Evolutionary conservation across 2,113 vertebrate species (phyloP).

Genomic region (Rafetus swinhoei): DNA sequence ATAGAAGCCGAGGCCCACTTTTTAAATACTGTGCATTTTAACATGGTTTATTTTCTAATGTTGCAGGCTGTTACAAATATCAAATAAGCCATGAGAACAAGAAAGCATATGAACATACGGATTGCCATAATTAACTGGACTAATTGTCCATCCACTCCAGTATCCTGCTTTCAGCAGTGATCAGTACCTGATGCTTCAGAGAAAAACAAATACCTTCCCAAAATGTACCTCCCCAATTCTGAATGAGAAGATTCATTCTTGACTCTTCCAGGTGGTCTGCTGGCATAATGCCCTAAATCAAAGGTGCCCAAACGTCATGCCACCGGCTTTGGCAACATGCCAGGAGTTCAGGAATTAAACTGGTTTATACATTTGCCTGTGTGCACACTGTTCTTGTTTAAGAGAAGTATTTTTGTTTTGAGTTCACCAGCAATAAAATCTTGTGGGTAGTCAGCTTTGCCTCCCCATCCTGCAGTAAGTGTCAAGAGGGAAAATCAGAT

Average conservation of each 20-base stretch:
- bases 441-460: not conserved
- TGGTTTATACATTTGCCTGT: not conserved
- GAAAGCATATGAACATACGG: not conserved
- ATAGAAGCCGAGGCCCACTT: not conserved
- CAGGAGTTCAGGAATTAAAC: not conserved
- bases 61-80: conserved; percentile 11
- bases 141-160: not conserved
- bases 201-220: not conserved
- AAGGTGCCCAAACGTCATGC: not conserved
- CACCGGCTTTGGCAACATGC: not conserved
- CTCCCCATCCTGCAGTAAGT: accelerated
- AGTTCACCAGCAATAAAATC: conserved; percentile 78
- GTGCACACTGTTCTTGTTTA: not conserved
- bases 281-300: not conserved
- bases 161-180: not conserved
- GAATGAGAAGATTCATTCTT: not conserved
- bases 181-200: not conserved
- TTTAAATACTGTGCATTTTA: not conserved
- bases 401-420: not conserved
- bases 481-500: not conserved
- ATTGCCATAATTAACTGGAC: conserved; percentile 34
- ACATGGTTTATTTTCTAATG: conserved; percentile 49
- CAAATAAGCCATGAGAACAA: conserved; percentile 30
- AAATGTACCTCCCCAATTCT: not conserved
- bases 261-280: not conserved